Base-by-base conservation (phyloP, 2,888 invertebrate species). In the Lepidocyrtinus sp. region DNA sequence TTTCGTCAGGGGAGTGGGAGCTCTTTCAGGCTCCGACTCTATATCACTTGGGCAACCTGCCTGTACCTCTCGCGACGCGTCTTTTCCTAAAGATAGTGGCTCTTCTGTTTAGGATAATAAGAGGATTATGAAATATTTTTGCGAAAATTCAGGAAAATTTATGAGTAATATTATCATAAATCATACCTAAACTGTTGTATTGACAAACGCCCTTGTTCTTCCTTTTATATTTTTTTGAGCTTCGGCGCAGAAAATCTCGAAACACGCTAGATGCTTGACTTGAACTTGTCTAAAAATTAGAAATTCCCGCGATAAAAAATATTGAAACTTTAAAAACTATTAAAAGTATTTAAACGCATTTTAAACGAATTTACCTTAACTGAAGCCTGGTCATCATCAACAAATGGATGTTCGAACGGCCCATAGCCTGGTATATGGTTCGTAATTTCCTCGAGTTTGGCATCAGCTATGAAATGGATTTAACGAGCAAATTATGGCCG, bases 211-310 rank as follows among this genome's bases (percentile, higher is more conserved):
- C 26, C 71, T 80, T 84, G 3, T 75, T 81, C 74, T 85, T 87
- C 17, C 86, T 46, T 64, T 87, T 87, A 61, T 86, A 85, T 68
- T 87, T 86, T 71, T 86, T 85, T 1, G 87, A 87, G 71, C 87
- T 87, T 79, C 92, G 90, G 45, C 92, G 89, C 65, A 93, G 90
- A 88, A 93, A 91, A 85, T 92, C 91, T 26, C 92, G 92, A 74
- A 93, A 91, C 73, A 93, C 90, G 84, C 92, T 91, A 1, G 93
- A 93, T 1, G 93, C 93, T 86, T 92, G 91, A 88, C 94, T 94
- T 0, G 94, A 94, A 82, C 92, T 92, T 89, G 92, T 92, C 92
- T 92, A 85, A 46, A 88, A 87, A 83, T 75, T 82, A 82, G 64
- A 77, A 50, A 63, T 71, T 55, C 50, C 46, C 75, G 70, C 5